Conservation (phyloP, 2,113 vertebrate genomes). For the Himantopus leucocephalus region DNA sequence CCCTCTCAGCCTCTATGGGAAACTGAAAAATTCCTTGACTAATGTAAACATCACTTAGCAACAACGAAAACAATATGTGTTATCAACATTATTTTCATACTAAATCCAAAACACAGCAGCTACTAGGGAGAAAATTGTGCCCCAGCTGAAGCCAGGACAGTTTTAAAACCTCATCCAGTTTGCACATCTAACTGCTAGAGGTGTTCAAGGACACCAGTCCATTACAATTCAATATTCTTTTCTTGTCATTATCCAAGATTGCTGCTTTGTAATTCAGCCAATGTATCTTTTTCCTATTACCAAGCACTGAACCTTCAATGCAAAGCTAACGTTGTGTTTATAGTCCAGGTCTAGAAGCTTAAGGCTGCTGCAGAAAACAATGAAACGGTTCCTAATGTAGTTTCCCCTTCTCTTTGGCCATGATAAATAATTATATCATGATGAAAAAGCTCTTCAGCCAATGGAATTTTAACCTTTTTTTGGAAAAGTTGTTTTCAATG, state of each 20-base stretch:
- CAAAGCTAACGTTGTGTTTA: background rate
- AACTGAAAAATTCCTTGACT: background rate
- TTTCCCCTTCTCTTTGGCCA: background rate
- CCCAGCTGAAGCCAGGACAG: background rate
- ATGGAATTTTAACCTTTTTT: background rate
- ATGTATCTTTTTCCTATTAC: background rate
- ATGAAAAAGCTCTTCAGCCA: background rate
- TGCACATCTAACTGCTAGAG: background rate
- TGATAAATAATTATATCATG: background rate
- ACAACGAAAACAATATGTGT: background rate
- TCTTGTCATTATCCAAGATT: background rate
- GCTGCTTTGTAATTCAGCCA: constrained; percentile 7
- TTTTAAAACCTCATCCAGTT: background rate
- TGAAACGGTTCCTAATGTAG: background rate
- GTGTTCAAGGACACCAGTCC: background rate
- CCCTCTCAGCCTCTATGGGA: background rate
- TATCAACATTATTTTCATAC: background rate
- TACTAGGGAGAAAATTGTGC: background rate
- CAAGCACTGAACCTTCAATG: background rate
- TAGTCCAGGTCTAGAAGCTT: background rate
- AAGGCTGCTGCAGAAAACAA: constrained; percentile 13
- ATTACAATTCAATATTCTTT: background rate
- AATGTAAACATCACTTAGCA: background rate
- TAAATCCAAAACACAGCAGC: background rate
- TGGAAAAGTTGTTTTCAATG: background rate